Base-by-base conservation (phyloP, 35 echinoderm and acorn worm species). In the Patiria miniata region DNA sequence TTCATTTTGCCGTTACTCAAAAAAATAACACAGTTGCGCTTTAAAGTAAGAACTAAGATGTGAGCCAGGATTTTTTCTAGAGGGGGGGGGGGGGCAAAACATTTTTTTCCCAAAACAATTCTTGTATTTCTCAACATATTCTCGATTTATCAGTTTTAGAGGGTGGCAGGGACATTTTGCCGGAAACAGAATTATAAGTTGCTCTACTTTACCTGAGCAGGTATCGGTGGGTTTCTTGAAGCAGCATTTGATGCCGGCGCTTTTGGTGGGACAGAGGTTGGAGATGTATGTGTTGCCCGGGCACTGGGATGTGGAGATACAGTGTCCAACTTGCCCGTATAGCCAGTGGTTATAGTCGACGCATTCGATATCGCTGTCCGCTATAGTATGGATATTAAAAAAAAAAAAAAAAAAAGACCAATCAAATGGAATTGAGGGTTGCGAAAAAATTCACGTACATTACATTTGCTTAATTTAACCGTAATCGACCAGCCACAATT, bases 201-300 rank as follows among this genome's bases (percentile, higher is more conserved):
- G n/a, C n/a, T n/a, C n/a, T n/a, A n/a, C n/a, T n/a, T n/a, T n/a
- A n/a, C n/a, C n/a, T n/a, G n/a, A n/a, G n/a, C n/a, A n/a, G 29
- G 80, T 82, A 39, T 32, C 40, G 5, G 30, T 32, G 52, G 77
- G 77, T 40, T 87, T 87, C 34, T 81, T 83, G 50, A 93, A 93
- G 53, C 91, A 93, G 85, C 91, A 93, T 73, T 93, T 93, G 34
- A 93, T 29, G 17, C 73, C 81, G 37, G 0, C 26, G 23, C 86
- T 0, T 68, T 89, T 89, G 38, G 79, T 83, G 0, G 91, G 91
- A 33, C 91, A 93, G 30, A 93, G 80, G 6, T 55, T 55, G 16
- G 87, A 90, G 34, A 89, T 89, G 91, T 93, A 89, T 19, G 53
- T 73, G 39, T 5, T n/a, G 51, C 21, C 50, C 17, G 91, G 91